Evolutionary conservation across 2,888 invertebrate species (phyloP).

Genomic region (Ditula angustiorana): DNA sequence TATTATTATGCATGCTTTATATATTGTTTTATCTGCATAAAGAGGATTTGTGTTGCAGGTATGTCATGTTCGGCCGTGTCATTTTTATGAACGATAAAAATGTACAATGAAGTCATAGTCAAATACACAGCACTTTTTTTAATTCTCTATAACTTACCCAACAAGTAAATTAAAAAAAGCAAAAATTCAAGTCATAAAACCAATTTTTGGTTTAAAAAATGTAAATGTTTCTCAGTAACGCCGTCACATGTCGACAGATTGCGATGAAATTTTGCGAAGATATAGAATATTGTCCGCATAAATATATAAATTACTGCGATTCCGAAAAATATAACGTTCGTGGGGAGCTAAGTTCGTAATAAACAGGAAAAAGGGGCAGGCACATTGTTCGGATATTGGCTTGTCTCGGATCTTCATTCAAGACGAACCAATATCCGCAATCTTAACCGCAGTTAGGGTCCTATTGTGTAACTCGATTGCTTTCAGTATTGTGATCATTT

Average conservation of each 20-base stretch:
- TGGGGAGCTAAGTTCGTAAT: neutral
- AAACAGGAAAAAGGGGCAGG: slow-evolving; percentile 18
- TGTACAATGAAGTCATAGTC: no score
- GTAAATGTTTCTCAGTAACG: no score
- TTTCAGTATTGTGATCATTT: slow-evolving; percentile 26
- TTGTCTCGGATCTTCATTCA: slow-evolving; percentile 22
- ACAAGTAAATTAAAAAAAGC: no score
- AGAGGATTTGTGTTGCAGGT: no score
- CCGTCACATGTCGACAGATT: neutral
- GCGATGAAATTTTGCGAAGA: neutral
- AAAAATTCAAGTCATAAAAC: no score
- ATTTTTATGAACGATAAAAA: no score
- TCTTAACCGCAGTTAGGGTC: slow-evolving; percentile 3
- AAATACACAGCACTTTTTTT: no score
- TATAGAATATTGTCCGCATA: neutral
- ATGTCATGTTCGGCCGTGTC: no score
- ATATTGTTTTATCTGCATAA: no score
- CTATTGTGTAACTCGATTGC: slow-evolving; percentile 25
- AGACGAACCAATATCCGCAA: slow-evolving; percentile 23
- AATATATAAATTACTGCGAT: neutral
- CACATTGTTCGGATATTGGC: slow-evolving; percentile 28
- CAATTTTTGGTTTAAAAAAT: no score
- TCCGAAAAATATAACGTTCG: neutral
- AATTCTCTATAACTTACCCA: no score
- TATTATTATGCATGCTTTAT: no score